Conservation (phyloP, 1,140 invertebrate species). For the Lordiphosa mommai region DNA sequence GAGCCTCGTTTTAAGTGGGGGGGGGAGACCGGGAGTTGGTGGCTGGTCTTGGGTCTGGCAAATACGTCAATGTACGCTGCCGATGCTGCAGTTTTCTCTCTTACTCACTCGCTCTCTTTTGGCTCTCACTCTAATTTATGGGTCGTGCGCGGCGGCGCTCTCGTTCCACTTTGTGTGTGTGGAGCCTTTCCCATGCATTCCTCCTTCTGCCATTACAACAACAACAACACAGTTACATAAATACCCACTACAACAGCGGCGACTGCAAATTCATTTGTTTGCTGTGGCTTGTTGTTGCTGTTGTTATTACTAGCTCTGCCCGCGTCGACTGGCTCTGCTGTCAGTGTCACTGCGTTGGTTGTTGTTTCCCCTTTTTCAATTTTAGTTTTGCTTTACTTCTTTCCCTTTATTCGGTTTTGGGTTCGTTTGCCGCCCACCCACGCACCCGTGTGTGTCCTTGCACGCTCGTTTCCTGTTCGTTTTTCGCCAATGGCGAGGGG, state of each 20-base stretch:
- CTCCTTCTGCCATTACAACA: constrained; percentile 33
- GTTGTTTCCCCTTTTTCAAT: constrained; percentile 48
- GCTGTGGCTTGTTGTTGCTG: constrained; percentile 12
- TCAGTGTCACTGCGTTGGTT: constrained; percentile 40
- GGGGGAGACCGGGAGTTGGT: constrained; percentile 16
- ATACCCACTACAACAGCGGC: constrained; percentile 40
- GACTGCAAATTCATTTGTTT: constrained; percentile 70
- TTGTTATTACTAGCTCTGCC: constrained; percentile 50
- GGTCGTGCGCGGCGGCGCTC: constrained; percentile 48
- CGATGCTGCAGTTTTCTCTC: constrained; percentile 1
- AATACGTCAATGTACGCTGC: constrained; percentile 59
- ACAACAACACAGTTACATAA: constrained; percentile 65
- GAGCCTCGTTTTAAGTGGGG: constrained; percentile 34
- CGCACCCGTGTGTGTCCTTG: constrained; percentile 64
- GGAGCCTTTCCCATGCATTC: constrained; percentile 25
- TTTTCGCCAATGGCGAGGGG: constrained; percentile 45
- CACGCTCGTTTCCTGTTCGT: constrained; percentile 64
- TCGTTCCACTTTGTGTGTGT: constrained; percentile 50
- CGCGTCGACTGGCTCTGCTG: constrained; percentile 28
- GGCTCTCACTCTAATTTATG: constrained; percentile 65
- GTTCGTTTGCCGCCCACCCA: constrained; percentile 39
- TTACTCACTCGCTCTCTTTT: background rate
- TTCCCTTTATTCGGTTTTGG: constrained; percentile 31
- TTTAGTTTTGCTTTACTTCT: constrained; percentile 67
- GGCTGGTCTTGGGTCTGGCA: constrained; percentile 56